Evolutionary conservation across 2,888 invertebrate genomes (phyloP).

Genomic region (Hypolimnas misippus): DNA sequence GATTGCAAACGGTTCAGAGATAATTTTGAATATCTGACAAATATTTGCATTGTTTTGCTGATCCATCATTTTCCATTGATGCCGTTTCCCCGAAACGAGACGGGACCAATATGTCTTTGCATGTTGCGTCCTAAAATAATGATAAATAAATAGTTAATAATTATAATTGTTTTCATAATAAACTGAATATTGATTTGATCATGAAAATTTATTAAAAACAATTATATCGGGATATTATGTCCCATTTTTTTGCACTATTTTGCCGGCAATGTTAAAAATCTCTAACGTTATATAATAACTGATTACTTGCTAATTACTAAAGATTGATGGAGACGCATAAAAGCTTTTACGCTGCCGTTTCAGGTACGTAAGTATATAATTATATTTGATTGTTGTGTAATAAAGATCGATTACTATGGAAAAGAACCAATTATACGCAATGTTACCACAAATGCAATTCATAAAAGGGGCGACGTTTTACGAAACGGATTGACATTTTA

Average conservation of each 20-base stretch:
- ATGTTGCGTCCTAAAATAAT: too few relatives aligned
- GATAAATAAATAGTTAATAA: too few relatives aligned
- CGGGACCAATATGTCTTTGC: too few relatives aligned
- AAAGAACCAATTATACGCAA: not conserved
- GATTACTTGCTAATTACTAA: constrained; percentile 72
- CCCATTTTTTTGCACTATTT: constrained; percentile 8
- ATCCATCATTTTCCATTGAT: too few relatives aligned
- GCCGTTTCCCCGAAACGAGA: too few relatives aligned
- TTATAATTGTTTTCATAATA: too few relatives aligned
- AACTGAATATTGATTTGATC: too few relatives aligned
- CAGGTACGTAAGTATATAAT: constrained; percentile 4
- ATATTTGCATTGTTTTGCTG: too few relatives aligned
- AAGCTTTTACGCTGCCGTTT: constrained; percentile 49
- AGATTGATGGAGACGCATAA: constrained; percentile 71
- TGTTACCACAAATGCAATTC: not conserved
- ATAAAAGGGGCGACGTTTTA: not conserved
- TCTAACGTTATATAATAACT: constrained; percentile 66
- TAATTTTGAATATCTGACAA: too few relatives aligned
- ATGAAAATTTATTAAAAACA: too few relatives aligned
- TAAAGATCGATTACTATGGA: constrained; percentile 1
- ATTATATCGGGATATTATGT: too few relatives aligned
- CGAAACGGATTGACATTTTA: not conserved
- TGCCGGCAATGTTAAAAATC: constrained; percentile 31
- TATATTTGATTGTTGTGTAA: constrained; percentile 3
- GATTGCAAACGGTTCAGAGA: too few relatives aligned